Percentiles rank a stretch among this genome's conserved stretches.
These are phyloP conservation scores for Naso thynnoides DNA, from an alignment of 2,797 vertebrate genomes.

Conservation along the genomic window DNA sequence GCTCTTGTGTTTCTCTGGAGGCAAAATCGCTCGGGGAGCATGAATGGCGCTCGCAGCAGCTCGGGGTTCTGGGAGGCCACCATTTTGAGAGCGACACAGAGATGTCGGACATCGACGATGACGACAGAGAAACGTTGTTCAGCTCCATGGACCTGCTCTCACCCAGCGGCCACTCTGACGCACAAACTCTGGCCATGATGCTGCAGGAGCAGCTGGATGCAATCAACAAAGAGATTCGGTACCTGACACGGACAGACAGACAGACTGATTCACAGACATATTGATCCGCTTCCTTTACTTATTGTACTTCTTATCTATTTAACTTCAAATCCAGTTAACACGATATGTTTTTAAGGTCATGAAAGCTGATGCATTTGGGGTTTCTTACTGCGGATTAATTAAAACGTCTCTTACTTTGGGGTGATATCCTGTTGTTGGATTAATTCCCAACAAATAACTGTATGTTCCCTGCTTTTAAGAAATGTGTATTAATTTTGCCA, in stretches of 20 bases:
- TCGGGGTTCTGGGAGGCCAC: constrained; percentile 91
- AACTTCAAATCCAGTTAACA: constrained; percentile 1
- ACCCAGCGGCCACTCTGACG: constrained; percentile 96
- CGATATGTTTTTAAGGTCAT: constrained; percentile 11
- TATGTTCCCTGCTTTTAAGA: background rate
- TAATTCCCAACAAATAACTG: background rate
- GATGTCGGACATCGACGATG: constrained; percentile 98
- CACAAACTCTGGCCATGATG: constrained; percentile 99
- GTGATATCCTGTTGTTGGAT: background rate
- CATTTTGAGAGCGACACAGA: constrained; percentile 98
- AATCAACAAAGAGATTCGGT: constrained; percentile 99
- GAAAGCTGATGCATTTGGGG: constrained; percentile 6
- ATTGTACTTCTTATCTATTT: constrained; percentile 27
- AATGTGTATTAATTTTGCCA: background rate
- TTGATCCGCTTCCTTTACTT: constrained; percentile 27
- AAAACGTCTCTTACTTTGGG: background rate
- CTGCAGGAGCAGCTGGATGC: constrained; percentile 98
- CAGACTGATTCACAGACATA: constrained; percentile 17
- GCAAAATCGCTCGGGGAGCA: constrained; percentile 97
- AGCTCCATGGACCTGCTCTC: constrained; percentile 99
- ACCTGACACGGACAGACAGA: too few species aligned
- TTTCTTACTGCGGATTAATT: constrained; percentile 4
- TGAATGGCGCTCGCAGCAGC: constrained; percentile 96
- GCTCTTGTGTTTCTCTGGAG: constrained; percentile 69
- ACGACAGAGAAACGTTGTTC: constrained; percentile 96